phyloP scores from a whole-genome alignment of 2,113 vertebrate species.

The Theropithecus gelada region DNA sequence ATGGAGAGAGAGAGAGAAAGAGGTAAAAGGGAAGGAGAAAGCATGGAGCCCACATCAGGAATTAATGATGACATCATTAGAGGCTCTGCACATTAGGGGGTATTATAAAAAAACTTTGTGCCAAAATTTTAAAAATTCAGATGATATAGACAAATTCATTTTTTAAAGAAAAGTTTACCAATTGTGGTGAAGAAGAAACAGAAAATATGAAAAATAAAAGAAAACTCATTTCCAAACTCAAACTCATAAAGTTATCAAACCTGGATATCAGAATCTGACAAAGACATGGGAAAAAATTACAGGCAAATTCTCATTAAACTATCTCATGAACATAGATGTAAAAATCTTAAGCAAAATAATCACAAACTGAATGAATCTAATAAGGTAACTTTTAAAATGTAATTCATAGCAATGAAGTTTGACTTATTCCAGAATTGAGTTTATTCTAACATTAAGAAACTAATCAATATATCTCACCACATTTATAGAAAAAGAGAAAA shows the following conservation, averaged over 20 bases:
- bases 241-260: background rate
- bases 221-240: background rate
- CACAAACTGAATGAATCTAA: background rate
- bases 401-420: background rate
- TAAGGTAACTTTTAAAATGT: background rate
- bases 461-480: background rate
- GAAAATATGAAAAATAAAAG: background rate
- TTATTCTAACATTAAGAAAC: conserved; percentile 4
- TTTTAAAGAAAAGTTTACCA: background rate
- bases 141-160: background rate
- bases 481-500: background rate
- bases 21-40: background rate
- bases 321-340: background rate
- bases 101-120: background rate
- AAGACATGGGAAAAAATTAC: background rate
- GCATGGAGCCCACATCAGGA: background rate
- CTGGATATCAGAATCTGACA: background rate
- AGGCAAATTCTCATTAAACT: background rate
- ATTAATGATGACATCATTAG: too few species aligned
- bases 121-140: background rate
- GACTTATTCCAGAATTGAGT: conserved; percentile 30
- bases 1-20: background rate
- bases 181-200: background rate
- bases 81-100: background rate
- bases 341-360: conserved; percentile 7